Conservation (phyloP, 2,888 invertebrate genomes). For the Drosophila macrospina region DNA sequence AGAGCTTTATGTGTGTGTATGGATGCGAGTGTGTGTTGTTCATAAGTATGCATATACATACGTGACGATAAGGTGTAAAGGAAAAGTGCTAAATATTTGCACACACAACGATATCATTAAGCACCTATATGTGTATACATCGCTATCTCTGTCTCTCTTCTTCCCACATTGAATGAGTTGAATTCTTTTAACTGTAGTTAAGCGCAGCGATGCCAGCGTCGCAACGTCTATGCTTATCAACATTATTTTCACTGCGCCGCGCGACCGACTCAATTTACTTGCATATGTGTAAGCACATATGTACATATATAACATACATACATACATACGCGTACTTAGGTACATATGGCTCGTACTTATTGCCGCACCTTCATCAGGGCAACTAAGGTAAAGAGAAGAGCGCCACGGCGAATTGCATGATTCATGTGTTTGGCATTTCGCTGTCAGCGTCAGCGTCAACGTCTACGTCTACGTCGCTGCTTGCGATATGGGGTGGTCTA, state of each 20-base stretch:
- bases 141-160: slow-evolving; percentile 19
- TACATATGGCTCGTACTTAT: slow-evolving; percentile 28
- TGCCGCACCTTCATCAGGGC: slow-evolving; percentile 58
- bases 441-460: slow-evolving; percentile 34
- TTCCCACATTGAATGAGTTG: slow-evolving; percentile 11
- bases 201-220: slow-evolving; percentile 9
- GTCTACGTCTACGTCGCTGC: slow-evolving; percentile 18
- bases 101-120: slow-evolving; percentile 47
- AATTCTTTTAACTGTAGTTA: slow-evolving; percentile 35
- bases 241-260: slow-evolving; percentile 35
- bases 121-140: slow-evolving; percentile 25
- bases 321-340: background rate
- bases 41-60: slow-evolving; percentile 19
- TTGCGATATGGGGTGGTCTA: slow-evolving; percentile 42
- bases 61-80: slow-evolving; percentile 61
- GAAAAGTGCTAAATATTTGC: slow-evolving; percentile 67
- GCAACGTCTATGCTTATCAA: slow-evolving; percentile 65
- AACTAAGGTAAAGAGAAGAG: slow-evolving; percentile 39
- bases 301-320: background rate
- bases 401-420: slow-evolving; percentile 56
- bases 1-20: slow-evolving; percentile 16
- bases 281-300: slow-evolving; percentile 5
- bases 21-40: background rate
- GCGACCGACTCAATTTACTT: slow-evolving; percentile 35
- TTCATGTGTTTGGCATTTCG: slow-evolving; percentile 67